Conservation (phyloP, 2,797 vertebrate genomes). For the Propithecus deckenii region DNA sequence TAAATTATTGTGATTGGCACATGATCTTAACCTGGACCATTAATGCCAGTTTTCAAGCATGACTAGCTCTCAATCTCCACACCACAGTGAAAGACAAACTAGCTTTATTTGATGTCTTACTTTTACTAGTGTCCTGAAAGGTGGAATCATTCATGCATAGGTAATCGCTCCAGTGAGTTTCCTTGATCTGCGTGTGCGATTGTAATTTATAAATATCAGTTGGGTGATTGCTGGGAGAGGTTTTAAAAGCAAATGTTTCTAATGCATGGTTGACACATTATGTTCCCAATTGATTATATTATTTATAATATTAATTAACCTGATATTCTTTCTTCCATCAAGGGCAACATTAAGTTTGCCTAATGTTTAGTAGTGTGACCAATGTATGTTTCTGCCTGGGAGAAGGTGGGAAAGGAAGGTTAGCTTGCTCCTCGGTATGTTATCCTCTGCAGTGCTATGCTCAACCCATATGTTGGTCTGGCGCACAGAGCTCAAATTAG, state of each 20-base stretch:
- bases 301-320: conserved; percentile 70
- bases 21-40: background rate
- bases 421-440: background rate
- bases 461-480: background rate
- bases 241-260: conserved; percentile 66
- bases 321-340: conserved; percentile 46
- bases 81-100: conserved; percentile 1
- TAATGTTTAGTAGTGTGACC: conserved; percentile 19
- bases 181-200: conserved; percentile 45
- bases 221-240: conserved; percentile 55
- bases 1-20: background rate
- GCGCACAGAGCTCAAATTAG: conserved; percentile 26
- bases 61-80: background rate
- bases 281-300: conserved; percentile 59
- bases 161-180: conserved; percentile 60
- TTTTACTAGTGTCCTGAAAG: conserved; percentile 53
- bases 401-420: background rate
- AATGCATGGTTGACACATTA: conserved; percentile 50
- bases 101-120: conserved; percentile 57
- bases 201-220: conserved; percentile 62
- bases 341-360: conserved; percentile 7
- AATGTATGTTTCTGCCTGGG: background rate
- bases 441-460: background rate
- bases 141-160: conserved; percentile 58
- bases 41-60: conserved; percentile 2